Evolutionary conservation across 2,113 vertebrate genomes (phyloP), one percentile per base, ranked within the genome.

Genomic region (Bos javanicus): DNA sequence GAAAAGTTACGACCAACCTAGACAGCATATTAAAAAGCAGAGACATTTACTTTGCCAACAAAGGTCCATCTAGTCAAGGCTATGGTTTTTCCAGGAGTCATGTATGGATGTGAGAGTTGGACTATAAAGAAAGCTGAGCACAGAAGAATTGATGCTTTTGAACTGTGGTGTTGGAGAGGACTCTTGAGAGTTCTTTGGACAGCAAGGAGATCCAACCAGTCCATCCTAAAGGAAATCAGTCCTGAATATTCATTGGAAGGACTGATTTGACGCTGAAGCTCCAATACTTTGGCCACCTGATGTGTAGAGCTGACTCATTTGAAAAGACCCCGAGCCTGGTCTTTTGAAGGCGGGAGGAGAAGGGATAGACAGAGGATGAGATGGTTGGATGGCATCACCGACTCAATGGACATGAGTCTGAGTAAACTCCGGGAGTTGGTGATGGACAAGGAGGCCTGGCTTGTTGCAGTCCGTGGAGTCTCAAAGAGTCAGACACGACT

Each of bases 401-500:
- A 74, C 67, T 39, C 67, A 12, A 6, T 74, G n/a, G n/a, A 23
- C n/a, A 39, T 74, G 67, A 74, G 10, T 74, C 10, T 39, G 19
- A 74, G 67, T 74, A 36, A 74, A 74, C n/a, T 74, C 67, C 0
- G 0, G n/a, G 21, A 74, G n/a, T 12, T 71, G 67, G 67, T 39
- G n/a, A 39, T 39, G 17, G 19, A 71, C n/a, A 71, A 2, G 67
- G 67, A 71, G 5, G n/a, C n/a, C n/a, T 71, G 36, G 67, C 1
- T 0, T 71, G 67, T 5, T 71, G n/a, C n/a, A 39, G 5, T 71
- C 19, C n/a, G 6, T 12, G n/a, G 5, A 10, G 67, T 71, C 67
- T 39, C 67, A 71, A 71, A 71, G n/a, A 71, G 10, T 71, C 5
- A 0, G 67, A 39, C 67, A 71, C 0, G 0, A 39, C 67, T 71